phyloP scores from a whole-genome alignment of 2,113 vertebrate species.

The Herpailurus yagouaroundi region DNA sequence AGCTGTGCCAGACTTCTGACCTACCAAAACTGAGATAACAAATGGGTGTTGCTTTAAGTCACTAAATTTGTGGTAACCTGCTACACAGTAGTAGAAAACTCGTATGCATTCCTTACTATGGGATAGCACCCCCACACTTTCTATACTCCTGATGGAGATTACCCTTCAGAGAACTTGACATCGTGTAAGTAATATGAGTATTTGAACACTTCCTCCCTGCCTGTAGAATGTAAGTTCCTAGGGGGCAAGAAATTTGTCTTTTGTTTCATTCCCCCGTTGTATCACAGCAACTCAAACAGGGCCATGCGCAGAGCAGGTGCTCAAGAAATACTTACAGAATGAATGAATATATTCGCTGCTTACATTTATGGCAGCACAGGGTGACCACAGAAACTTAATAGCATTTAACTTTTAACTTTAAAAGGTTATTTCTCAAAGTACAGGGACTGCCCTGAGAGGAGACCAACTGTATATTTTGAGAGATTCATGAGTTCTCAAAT shows the following conservation, averaged over 20 bases:
- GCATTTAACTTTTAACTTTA: background rate
- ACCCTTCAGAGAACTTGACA: background rate
- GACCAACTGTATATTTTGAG: background rate
- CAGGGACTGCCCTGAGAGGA: background rate
- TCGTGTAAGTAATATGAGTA: background rate
- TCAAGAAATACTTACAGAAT: background rate
- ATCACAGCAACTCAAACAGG: background rate
- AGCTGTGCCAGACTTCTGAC: background rate
- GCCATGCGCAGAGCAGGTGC: background rate
- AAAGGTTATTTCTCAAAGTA: constrained; percentile 14
- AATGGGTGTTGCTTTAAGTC: background rate
- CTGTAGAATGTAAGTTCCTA: background rate
- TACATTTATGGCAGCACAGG: background rate
- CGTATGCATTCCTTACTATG: background rate
- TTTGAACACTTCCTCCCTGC: background rate
- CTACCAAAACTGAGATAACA: background rate
- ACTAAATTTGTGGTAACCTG: background rate
- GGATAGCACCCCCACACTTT: background rate
- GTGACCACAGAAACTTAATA: background rate
- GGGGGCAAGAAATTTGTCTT: background rate
- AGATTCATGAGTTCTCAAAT: background rate
- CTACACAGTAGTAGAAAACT: background rate
- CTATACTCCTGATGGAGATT: background rate
- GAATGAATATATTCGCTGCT: background rate
- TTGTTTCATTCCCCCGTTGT: background rate